phyloP scores from a whole-genome alignment of 2,797 vertebrate species.

The Gymnodraco acuticeps region DNA sequence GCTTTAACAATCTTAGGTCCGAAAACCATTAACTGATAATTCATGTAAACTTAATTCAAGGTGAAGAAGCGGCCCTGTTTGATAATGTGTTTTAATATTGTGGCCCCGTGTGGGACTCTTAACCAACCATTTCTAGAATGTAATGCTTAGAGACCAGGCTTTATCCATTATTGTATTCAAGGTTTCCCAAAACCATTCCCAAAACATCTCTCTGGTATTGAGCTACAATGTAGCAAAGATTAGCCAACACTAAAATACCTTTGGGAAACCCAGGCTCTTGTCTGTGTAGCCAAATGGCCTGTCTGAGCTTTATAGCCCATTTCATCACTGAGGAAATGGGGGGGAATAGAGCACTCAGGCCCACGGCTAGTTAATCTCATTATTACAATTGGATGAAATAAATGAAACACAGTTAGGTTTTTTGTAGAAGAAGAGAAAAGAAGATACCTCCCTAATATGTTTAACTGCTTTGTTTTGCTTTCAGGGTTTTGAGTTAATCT shows the following conservation, averaged over 20 bases:
- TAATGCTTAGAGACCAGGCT: conserved; percentile 13
- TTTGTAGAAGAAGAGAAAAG: conserved; percentile 3
- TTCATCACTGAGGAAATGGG: conserved; percentile 49
- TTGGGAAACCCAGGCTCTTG: conserved; percentile 24
- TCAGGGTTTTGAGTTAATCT: conserved; percentile 2
- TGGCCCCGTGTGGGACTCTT: conserved; percentile 31
- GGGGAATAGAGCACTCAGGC: conserved; percentile 41
- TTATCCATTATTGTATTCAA: conserved; percentile 32
- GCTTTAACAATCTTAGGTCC: not conserved
- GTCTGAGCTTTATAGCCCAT: conserved; percentile 51
- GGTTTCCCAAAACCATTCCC: conserved; percentile 26
- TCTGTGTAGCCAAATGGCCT: conserved; percentile 48
- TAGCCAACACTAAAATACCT: conserved; percentile 41
- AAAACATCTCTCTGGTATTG: conserved; percentile 21
- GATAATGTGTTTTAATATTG: conserved; percentile 16
- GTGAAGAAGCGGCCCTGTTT: not conserved
- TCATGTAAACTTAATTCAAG: not conserved
- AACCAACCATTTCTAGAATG: conserved; percentile 23
- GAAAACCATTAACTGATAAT: conserved; percentile 1
- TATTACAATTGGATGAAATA: conserved; percentile 44
- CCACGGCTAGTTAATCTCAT: conserved; percentile 49
- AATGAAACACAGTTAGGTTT: conserved; percentile 14
- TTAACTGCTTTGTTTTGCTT: conserved; percentile 33
- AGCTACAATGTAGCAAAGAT: conserved; percentile 39
- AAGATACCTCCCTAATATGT: conserved; percentile 21